Conservation (phyloP, 2,797 vertebrate species). For the Cyclopterus lumpus region DNA sequence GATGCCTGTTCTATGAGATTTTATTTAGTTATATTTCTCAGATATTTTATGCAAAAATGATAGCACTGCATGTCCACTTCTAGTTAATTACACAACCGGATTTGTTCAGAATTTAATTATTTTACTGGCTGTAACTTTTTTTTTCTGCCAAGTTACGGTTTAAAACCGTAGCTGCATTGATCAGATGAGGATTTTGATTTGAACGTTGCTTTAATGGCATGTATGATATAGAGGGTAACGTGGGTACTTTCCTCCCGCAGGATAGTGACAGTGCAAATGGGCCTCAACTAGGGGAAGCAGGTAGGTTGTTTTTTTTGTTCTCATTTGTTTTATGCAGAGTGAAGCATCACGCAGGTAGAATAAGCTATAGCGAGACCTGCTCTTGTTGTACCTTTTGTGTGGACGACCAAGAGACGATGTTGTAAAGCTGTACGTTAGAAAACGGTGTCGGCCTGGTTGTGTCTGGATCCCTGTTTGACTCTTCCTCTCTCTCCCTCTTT, state of each 20-base stretch:
- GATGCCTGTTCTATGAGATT: neutral
- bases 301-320: constrained; percentile 35
- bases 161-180: neutral
- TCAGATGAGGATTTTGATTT: neutral
- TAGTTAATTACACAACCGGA: neutral
- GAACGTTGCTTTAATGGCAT: neutral
- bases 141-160: neutral
- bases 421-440: neutral
- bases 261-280: constrained; percentile 67
- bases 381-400: neutral
- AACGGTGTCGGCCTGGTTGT: neutral
- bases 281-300: constrained; percentile 67
- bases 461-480: neutral
- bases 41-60: neutral
- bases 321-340: neutral
- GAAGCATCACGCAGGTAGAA: neutral
- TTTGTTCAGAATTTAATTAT: neutral
- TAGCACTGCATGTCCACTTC: neutral
- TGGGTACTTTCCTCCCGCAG: constrained; percentile 41
- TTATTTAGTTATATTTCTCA: neutral
- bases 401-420: neutral
- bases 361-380: neutral
- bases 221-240: neutral
- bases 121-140: neutral
- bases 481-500: neutral